These are phyloP conservation scores for Styela plicata DNA, from an alignment of 23 tunicate species.

Conservation along the genomic window DNA sequence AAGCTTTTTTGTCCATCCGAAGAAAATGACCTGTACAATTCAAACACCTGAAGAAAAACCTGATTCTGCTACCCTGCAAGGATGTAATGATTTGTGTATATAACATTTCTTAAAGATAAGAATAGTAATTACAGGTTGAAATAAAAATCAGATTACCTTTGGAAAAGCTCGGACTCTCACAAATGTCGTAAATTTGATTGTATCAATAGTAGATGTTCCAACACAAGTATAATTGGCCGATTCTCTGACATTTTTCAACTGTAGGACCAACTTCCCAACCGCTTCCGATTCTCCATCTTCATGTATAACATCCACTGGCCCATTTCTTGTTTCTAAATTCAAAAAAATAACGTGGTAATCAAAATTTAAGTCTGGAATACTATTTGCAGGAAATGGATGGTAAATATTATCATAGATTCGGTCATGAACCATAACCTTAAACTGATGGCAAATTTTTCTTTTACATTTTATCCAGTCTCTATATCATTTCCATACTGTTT, in stretches of 20 bases:
- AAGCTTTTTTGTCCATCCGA: too few relatives aligned
- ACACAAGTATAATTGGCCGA: conserved; percentile 86
- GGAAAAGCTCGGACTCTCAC: conserved; percentile 64
- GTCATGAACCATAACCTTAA: not conserved
- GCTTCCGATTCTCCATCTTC: not conserved
- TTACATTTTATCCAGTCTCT: too few relatives aligned
- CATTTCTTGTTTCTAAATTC: conserved; percentile 32
- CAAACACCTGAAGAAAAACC: too few relatives aligned
- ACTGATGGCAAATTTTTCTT: too few relatives aligned
- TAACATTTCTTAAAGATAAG: too few relatives aligned
- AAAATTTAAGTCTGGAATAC: too few relatives aligned
- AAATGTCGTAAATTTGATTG: conserved; percentile 46
- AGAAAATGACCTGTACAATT: too few relatives aligned
- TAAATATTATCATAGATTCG: not conserved
- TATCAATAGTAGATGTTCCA: conserved; percentile 48
- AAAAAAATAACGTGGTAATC: not conserved
- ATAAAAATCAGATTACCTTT: too few relatives aligned
- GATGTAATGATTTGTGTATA: too few relatives aligned
- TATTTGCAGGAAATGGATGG: not conserved
- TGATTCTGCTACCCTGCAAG: too few relatives aligned
- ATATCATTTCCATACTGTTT: too few relatives aligned
- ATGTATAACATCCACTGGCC: conserved; percentile 35
- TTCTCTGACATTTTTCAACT: conserved; percentile 34
- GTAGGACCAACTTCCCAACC: conserved; percentile 47
- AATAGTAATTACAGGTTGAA: too few relatives aligned